These are phyloP conservation scores for Lordiphosa mommai DNA, from an alignment of 1,140 invertebrate species.

Conservation along the genomic window DNA sequence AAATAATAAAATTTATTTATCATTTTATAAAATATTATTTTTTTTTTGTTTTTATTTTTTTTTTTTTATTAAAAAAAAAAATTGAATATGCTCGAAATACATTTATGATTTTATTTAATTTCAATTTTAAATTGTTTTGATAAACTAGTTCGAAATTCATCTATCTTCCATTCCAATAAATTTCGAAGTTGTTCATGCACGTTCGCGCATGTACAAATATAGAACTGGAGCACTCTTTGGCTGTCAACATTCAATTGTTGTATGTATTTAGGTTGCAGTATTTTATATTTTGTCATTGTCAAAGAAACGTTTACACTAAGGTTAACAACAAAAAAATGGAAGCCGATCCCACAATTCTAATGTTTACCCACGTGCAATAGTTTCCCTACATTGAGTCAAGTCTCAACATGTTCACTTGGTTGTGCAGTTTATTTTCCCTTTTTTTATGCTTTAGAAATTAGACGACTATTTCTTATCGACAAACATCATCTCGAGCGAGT, in stretches of 20 bases:
- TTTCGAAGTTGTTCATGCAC: background rate
- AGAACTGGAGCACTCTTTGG: background rate
- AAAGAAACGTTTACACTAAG: background rate
- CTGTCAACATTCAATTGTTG: background rate
- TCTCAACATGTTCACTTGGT: slow-evolving; percentile 21
- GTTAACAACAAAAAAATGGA: background rate
- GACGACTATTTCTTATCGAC: slow-evolving; percentile 32
- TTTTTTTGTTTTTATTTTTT: too few relatives aligned
- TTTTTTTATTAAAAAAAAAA: too few relatives aligned
- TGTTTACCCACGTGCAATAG: slow-evolving; percentile 32
- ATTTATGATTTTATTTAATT: too few relatives aligned
- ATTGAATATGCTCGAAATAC: too few relatives aligned
- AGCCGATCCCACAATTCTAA: slow-evolving; percentile 6
- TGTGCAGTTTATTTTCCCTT: too few relatives aligned
- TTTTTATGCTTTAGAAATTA: background rate
- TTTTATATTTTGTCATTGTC: background rate
- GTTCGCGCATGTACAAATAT: background rate
- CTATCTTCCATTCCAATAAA: too few relatives aligned
- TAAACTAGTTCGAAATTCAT: too few relatives aligned
- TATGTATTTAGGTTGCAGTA: too few relatives aligned
- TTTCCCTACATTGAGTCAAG: slow-evolving; percentile 14
- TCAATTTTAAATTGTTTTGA: too few relatives aligned
- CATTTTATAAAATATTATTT: too few relatives aligned
- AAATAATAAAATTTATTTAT: too few relatives aligned
- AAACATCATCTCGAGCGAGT: slow-evolving; percentile 32